phyloP scores from a whole-genome alignment of 1,140 invertebrate species.

The Mactra quadrangularis region DNA sequence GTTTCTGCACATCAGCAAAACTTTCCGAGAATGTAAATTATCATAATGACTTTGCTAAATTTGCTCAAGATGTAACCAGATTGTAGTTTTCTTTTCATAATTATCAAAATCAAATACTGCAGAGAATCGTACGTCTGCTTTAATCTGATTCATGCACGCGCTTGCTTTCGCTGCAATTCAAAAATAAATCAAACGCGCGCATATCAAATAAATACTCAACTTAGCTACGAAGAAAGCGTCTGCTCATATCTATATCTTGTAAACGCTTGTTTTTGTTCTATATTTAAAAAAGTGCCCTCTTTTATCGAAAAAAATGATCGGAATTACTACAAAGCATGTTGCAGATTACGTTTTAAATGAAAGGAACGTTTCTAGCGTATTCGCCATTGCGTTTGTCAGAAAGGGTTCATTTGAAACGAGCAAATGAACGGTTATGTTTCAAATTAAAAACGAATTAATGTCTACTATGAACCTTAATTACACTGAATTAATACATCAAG shows the following conservation, averaged over 20 bases:
- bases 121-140: no score
- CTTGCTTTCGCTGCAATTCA: no score
- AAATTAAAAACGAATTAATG: slow-evolving; percentile 37
- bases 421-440: slow-evolving; percentile 23
- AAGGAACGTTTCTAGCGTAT: not conserved
- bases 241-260: not conserved
- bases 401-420: slow-evolving; percentile 24
- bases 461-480: slow-evolving; percentile 24
- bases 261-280: not conserved
- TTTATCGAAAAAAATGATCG: not conserved
- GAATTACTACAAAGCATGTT: slow-evolving; percentile 11
- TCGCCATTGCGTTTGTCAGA: slow-evolving; percentile 8
- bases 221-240: not conserved
- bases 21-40: no score
- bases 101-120: no score
- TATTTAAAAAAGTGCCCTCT: no score
- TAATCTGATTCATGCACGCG: not conserved
- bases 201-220: not conserved
- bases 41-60: no score
- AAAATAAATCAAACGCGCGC: not conserved
- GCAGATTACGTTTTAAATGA: not conserved
- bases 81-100: no score
- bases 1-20: no score
- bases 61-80: no score
- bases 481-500: no score